A percentile compares a stretch with the other conserved stretches of the same genome.
Evolutionary conservation across 1,140 invertebrate species (phyloP).

Genomic region (Uloborus diversus): DNA sequence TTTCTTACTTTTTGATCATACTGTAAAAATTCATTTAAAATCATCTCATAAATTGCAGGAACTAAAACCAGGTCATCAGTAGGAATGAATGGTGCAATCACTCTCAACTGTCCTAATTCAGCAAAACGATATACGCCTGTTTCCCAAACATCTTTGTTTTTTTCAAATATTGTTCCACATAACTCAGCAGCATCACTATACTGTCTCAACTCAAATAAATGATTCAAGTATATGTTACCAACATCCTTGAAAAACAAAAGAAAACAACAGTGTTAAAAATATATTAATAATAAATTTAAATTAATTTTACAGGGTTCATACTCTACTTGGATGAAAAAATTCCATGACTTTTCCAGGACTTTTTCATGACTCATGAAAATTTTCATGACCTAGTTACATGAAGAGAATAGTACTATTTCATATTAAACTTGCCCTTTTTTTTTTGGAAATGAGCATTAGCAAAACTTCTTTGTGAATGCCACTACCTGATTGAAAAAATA

Average conservation of each 20-base stretch:
- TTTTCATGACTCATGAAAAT: too few species aligned
- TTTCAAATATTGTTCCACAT: constrained; percentile 77
- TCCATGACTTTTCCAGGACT: too few species aligned
- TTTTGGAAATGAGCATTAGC: too few species aligned
- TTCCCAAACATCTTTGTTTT: constrained; percentile 92
- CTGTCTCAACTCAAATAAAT: constrained; percentile 76
- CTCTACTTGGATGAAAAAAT: too few species aligned
- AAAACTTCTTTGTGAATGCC: too few species aligned
- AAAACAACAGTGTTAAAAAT: not conserved
- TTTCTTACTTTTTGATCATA: constrained; percentile 75
- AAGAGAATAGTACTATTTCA: too few species aligned
- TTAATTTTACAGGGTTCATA: too few species aligned
- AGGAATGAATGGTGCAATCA: constrained; percentile 85
- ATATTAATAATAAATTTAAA: not conserved
- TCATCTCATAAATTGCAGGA: constrained; percentile 92
- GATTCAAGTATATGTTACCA: constrained; percentile 84
- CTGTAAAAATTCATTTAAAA: constrained; percentile 92
- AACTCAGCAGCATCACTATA: constrained; percentile 87
- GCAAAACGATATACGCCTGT: constrained; percentile 92
- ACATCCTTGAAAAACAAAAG: constrained; percentile 67
- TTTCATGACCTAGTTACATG: too few species aligned
- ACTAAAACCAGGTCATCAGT: constrained; percentile 69
- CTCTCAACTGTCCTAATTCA: constrained; percentile 80
- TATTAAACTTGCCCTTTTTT: too few species aligned
- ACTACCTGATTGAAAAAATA: too few species aligned